Evolutionary conservation across 2,888 invertebrate species (phyloP).

Genomic region (Trissolcus brochymenae): DNA sequence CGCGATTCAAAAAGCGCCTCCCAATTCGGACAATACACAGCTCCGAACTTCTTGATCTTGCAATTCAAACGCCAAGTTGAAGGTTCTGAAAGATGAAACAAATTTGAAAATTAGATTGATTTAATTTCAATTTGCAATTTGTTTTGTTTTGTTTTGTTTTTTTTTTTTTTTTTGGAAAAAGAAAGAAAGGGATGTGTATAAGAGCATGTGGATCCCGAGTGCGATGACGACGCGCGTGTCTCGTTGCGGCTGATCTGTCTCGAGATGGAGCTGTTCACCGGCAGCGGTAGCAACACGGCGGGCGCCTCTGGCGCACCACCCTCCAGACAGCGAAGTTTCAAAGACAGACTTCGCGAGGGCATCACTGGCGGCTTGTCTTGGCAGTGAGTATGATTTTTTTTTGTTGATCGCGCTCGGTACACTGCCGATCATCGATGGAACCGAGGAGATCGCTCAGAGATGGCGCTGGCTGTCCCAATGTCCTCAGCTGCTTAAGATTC

Average conservation of each 20-base stretch:
- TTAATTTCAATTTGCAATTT: too few species aligned
- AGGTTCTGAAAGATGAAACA: too few species aligned
- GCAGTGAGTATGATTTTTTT: conserved; percentile 86
- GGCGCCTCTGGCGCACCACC: conserved; percentile 74
- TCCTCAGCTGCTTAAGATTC: too few species aligned
- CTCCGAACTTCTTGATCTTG: too few species aligned
- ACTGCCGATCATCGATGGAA: too few species aligned
- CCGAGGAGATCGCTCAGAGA: too few species aligned
- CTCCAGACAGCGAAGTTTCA: conserved; percentile 85
- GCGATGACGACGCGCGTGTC: conserved; percentile 14
- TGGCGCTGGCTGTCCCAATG: too few species aligned
- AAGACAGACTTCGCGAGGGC: conserved; percentile 87
- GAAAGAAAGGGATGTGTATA: not conserved
- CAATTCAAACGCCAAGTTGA: too few species aligned
- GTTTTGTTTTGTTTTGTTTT: too few species aligned
- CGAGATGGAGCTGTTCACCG: conserved; percentile 71
- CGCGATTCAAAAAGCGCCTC: conserved; percentile 9
- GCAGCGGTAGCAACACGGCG: conserved; percentile 60
- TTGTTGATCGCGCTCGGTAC: too few species aligned
- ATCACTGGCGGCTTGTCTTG: conserved; percentile 87
- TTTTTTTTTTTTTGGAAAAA: not conserved
- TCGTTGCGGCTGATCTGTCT: conserved; percentile 13
- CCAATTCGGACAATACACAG: not conserved
- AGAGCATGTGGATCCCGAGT: not conserved
- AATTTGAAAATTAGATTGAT: too few species aligned